A percentile compares a stretch with the other conserved stretches of the same genome.
Evolutionary conservation across 1,140 invertebrate genomes (phyloP).

Genomic region (Panagrolaimus sp.): DNA sequence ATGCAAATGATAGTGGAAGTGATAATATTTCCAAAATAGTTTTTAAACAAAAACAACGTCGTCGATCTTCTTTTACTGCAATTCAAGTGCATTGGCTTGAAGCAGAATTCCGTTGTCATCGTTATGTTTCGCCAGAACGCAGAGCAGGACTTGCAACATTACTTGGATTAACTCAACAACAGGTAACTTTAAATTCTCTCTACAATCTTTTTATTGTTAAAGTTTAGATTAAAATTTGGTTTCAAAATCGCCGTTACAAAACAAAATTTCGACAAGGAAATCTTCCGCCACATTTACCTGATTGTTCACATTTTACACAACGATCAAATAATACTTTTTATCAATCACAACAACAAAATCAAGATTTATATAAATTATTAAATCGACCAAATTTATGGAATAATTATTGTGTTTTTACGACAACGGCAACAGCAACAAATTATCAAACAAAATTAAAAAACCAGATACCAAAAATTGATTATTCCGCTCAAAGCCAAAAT

Average conservation of each 20-base stretch:
- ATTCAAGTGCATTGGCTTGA: conserved; percentile 27
- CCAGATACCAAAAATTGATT: not conserved
- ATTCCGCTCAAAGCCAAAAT: not conserved
- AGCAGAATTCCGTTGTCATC: conserved; percentile 24
- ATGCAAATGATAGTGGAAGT: not conserved
- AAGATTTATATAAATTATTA: not conserved
- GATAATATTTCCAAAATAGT: not conserved
- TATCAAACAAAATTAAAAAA: not conserved
- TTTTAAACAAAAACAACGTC: not conserved
- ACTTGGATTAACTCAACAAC: conserved; percentile 26
- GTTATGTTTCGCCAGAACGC: conserved; percentile 26
- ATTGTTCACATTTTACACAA: not conserved
- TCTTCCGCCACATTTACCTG: not conserved
- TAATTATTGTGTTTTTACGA: not conserved
- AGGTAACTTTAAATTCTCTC: conserved; percentile 9
- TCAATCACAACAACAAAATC: not conserved
- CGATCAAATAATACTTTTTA: not conserved
- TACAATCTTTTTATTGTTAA: not conserved
- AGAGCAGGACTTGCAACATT: conserved; percentile 21
- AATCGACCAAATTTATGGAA: not conserved
- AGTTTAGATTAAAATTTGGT: conserved; percentile 80
- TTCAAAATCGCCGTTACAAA: conserved; percentile 87
- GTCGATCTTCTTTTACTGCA: conserved; percentile 25
- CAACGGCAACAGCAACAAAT: not conserved
- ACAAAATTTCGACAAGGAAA: conserved; percentile 68